Base-by-base conservation (phyloP, 2,888 invertebrate species). In the Mythimna vitellina region DNA sequence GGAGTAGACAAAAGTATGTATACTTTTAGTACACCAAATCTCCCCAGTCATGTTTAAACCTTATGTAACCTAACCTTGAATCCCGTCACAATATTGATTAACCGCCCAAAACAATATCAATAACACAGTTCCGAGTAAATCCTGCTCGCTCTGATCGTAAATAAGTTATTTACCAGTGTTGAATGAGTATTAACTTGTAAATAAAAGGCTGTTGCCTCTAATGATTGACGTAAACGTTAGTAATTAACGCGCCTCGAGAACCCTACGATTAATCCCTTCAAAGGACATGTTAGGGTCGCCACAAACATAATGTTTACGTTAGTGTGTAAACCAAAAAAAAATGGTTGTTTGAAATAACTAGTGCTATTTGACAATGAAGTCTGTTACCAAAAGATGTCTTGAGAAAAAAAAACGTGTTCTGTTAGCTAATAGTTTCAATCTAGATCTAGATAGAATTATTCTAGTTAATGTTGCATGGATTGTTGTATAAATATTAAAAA, bases 191-290 rank as follows among this genome's bases (percentile, higher is more conserved):
- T 85, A 83, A 67, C 76, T 87, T 83, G 88, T 90, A 89, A 89
- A 88, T 89, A 90, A 90, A 89, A 88, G 88, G 88, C 70, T 78
- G 80, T 83, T 76, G 71, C 81, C 77, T 86, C 87, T 89, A 90
- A 89, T 89, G 88, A 90, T 87, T 86, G 89, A 88, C 86, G 87
- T 84, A 81, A 87, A 85, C 82, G 87, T 71, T 87, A 90, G 89
- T 92, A 92, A 92, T 92, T 93, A 93, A 90, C 90, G 88, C 88
- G 89, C 86, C 86, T 84, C 75, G 83, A 91, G 85, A 84, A 86
- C 87, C 87, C 86, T 76, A 77, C 78, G 73, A 76, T 70, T 91
- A 91, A 91, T 90, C 90, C 89, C 90, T 88, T 91, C 91, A 91
- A 91, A 91, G 88, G 78, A 84, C 71, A 61, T 56, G 67, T 12